Evolutionary conservation across 2,888 invertebrate species (phyloP), one percentile per base, ranked within the genome.

Genomic region (Lamellibrachia columna): DNA sequence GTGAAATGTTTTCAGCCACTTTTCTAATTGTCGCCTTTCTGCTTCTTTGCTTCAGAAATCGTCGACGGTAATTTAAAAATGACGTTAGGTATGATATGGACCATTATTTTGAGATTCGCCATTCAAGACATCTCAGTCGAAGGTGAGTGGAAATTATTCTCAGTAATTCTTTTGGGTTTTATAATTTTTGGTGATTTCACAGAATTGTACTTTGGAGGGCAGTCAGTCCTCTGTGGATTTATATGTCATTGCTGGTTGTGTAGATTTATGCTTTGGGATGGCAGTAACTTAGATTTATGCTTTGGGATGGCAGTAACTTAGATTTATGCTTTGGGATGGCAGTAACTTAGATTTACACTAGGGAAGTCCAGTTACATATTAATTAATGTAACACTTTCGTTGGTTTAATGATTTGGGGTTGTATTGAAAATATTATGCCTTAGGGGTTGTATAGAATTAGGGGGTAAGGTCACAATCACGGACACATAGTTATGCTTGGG

Each of bases 41-140:
- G 75, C n/a, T 75, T 75, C n/a, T 75, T n/a, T 90, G 52, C 58
- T 96, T 90, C 97, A 98, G 99, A 99, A 98, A 99, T 99, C 97
- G 99, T 99, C 95, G 99, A 99, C 97, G 99, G 99, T 96, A 99
- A 99, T 97, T 97, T 99, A 95, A 99, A 99, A 97, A 99, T 99
- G 99, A 99, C 99, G 75, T 97, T 99, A 95, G 99, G 99, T 97
- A 99, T 99, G 99, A 99, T 99, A 97, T 99, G 99, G 99, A 99
- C 99, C 95, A 99, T 99, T 97, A 99, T 99, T 97, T 97, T 99
- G 96, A 98, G 99, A 96, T 99, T 99, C 97, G 99, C 99, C 97
- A 99, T 99, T 97, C 99, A 99, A 97, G 99, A 99, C 97, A 99
- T 99, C 97, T 99, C 99, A 95, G 99, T 99, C 92, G 99, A 99